Base-by-base conservation (phyloP, 1,140 invertebrate species). In the Formica exsecta region DNA sequence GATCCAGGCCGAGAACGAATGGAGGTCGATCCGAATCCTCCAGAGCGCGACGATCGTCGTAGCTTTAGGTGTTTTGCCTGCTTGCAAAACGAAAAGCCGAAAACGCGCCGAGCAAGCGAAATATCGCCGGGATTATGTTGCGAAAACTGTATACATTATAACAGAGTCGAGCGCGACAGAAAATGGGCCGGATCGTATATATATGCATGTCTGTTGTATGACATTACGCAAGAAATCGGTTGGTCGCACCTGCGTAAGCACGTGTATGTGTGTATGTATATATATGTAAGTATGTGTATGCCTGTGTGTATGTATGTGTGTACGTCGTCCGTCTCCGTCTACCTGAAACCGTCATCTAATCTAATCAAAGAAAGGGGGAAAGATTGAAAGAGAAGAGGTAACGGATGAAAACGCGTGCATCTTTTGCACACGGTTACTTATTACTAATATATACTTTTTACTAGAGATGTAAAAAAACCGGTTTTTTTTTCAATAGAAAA, bases 41-140 rank as follows among this genome's bases (percentile, higher is more conserved):
- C 11, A 25, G 79, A 48, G 29, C 61, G 32, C 32, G 32, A 2
- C 32, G 88, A 86, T 86, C 76, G 62, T 62, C 61, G 80, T 85
- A 66, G 74, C 75, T 32, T 44, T 51, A 22, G 85, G 57, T 77
- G 57, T 75, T 57, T 68, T 71, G 64, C 25, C 38, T 41, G 89
- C 88, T 90, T 90, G 88, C 88, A 90, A 89, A 90, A 90, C 71
- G 68, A 90, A 92, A 86, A 91, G 87, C 90, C 91, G 87, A 92
- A 94, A 94, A 94, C 93, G 92, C 90, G 92, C 65, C 89, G 83
- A 93, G 92, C 93, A 94, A 94, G 92, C 93, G 88, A 94, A 94
- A 90, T 79, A 88, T 86, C 48, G 48, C 36, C 22, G 54, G 32
- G 75, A 90, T 87, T 90, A 87, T 65, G 57, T 94, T 94, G 93